Evolutionary conservation across 1,140 invertebrate species (phyloP).

Genomic region (Neodiprion lecontei): DNA sequence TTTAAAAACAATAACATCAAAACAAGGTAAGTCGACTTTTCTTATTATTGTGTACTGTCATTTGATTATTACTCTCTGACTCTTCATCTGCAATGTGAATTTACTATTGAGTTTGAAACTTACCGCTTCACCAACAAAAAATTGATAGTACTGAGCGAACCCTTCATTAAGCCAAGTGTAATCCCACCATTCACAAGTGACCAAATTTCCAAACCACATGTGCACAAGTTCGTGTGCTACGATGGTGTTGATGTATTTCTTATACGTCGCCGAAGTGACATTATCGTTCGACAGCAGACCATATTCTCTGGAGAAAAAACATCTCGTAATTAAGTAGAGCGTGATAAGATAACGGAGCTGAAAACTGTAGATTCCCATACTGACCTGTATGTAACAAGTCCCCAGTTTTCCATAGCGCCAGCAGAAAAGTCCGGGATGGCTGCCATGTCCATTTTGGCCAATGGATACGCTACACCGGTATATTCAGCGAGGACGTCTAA

Average conservation of each 20-base stretch:
- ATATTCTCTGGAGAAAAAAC: slow-evolving; percentile 62
- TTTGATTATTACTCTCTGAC: too few species aligned
- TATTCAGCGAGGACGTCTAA: slow-evolving; percentile 47
- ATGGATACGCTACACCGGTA: slow-evolving; percentile 49
- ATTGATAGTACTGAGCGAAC: slow-evolving; percentile 71
- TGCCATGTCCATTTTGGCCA: slow-evolving; percentile 73
- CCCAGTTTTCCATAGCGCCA: slow-evolving; percentile 64
- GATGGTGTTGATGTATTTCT: slow-evolving; percentile 59
- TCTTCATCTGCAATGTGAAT: too few species aligned
- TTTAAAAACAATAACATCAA: not conserved
- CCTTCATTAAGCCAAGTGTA: slow-evolving; percentile 75
- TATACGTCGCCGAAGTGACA: slow-evolving; percentile 54
- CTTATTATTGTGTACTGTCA: too few species aligned
- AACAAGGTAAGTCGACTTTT: not conserved
- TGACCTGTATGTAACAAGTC: slow-evolving; percentile 67
- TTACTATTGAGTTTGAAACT: slow-evolving; percentile 2
- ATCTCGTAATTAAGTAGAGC: slow-evolving; percentile 23
- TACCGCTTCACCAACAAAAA: slow-evolving; percentile 30
- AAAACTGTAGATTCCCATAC: slow-evolving; percentile 63
- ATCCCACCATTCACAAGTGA: slow-evolving; percentile 74
- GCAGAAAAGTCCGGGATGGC: slow-evolving; percentile 69
- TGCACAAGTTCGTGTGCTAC: slow-evolving; percentile 75
- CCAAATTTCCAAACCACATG: slow-evolving; percentile 74
- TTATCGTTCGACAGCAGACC: slow-evolving; percentile 66
- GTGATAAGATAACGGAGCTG: slow-evolving; percentile 30